Evolutionary conservation across 1,140 invertebrate genomes (phyloP).

Genomic region (Phortica variegata): DNA sequence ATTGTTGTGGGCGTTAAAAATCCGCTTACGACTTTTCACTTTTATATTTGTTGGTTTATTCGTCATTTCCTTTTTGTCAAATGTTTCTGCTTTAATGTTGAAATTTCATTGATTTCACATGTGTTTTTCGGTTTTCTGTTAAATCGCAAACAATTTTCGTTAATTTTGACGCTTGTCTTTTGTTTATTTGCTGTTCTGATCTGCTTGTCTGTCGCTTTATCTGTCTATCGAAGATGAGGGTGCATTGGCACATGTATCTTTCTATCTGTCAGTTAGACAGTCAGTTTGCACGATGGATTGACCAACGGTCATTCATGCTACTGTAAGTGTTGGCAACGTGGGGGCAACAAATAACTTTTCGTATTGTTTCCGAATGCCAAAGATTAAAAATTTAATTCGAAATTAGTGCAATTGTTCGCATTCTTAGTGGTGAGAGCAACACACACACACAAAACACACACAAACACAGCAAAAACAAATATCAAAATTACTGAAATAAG

Average conservation of each 20-base stretch:
- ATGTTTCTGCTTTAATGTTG: slow-evolving; percentile 26
- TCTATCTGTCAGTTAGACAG: too few relatives aligned
- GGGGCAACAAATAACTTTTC: too few relatives aligned
- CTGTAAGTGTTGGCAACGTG: too few relatives aligned
- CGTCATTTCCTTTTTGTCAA: slow-evolving; percentile 1
- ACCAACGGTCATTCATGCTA: slow-evolving; percentile 38
- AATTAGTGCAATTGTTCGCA: slow-evolving; percentile 51
- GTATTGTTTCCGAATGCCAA: slow-evolving; percentile 27
- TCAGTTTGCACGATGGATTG: neutral
- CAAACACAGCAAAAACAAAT: slow-evolving; percentile 29
- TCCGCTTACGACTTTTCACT: slow-evolving; percentile 42
- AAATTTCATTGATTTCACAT: slow-evolving; percentile 32
- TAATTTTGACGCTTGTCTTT: too few relatives aligned
- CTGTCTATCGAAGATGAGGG: too few relatives aligned
- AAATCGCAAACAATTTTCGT: slow-evolving; percentile 52
- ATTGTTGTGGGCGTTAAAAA: slow-evolving; percentile 56
- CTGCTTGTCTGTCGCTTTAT: too few relatives aligned
- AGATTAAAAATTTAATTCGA: slow-evolving; percentile 55
- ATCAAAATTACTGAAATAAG: slow-evolving; percentile 46
- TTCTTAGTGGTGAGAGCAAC: too few relatives aligned
- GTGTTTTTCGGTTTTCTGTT: slow-evolving; percentile 41
- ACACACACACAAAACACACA: neutral
- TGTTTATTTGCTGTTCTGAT: too few relatives aligned
- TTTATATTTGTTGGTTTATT: slow-evolving; percentile 3
- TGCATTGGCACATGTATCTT: slow-evolving; percentile 12